Evolutionary conservation across 30 jellyfish, hydroid and myxozoan genomes (phyloP).

Genomic region (Pelagia noctiluca): DNA sequence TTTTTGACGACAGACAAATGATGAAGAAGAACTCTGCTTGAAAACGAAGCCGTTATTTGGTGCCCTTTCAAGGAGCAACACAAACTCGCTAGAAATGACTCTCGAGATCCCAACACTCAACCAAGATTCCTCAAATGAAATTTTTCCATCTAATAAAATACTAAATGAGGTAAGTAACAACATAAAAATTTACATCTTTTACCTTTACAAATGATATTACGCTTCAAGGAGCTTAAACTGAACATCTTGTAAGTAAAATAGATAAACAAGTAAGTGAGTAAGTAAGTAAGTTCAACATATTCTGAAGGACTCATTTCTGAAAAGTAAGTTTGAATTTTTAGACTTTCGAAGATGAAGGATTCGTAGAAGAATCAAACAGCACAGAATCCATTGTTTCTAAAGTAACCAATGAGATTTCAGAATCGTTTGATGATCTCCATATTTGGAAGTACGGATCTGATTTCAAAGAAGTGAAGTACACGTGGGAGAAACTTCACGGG

Average conservation of each 20-base stretch:
- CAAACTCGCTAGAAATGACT: slow-evolving; percentile 32
- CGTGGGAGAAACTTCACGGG: slow-evolving; percentile 65
- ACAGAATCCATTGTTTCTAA: background rate
- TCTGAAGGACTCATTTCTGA: background rate
- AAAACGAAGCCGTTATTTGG: slow-evolving; percentile 65
- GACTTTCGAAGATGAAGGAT: slow-evolving; percentile 73
- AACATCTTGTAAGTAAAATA: background rate
- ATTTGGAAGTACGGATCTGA: slow-evolving; percentile 55
- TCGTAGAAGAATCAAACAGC: slow-evolving; percentile 55
- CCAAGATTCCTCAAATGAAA: too few species aligned
- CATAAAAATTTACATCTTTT: too few species aligned
- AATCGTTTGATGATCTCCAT: slow-evolving; percentile 19
- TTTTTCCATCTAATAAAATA: too few species aligned
- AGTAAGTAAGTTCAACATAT: background rate
- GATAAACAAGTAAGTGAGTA: too few species aligned
- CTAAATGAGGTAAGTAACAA: too few species aligned
- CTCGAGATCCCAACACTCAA: slow-evolving; percentile 63
- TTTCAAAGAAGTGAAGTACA: background rate
- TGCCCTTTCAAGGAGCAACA: slow-evolving; percentile 45
- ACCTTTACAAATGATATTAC: too few species aligned
- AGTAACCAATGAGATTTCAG: background rate
- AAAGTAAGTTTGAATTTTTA: background rate
- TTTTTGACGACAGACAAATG: too few species aligned
- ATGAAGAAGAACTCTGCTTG: too few species aligned
- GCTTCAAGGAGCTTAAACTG: too few species aligned